Conservation (phyloP, 2,113 vertebrate genomes). For the Polyodon spathula region DNA sequence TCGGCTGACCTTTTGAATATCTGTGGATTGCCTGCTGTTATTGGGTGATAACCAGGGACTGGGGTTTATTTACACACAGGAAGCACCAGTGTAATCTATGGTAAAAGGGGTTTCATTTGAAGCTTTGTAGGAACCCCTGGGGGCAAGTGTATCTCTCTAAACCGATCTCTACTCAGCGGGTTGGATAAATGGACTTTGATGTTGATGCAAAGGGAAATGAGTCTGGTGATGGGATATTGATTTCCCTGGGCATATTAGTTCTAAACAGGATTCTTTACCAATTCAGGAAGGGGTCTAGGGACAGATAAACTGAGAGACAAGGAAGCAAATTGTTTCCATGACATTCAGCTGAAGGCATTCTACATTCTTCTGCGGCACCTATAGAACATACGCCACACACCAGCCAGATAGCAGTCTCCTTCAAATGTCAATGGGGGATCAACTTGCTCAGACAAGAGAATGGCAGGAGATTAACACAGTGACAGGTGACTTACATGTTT, state of each 20-base stretch:
- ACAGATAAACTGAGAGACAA: no score
- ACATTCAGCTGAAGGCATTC: no score
- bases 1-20: no score
- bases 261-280: neutral
- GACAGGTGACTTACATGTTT: neutral
- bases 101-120: neutral
- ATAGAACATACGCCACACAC: no score
- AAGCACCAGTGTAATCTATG: neutral
- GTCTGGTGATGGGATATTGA: slow-evolving; percentile 12
- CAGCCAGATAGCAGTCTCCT: neutral
- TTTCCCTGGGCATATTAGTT: neutral
- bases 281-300: no score
- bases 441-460: neutral
- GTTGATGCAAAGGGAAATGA: slow-evolving; percentile 4
- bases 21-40: no score
- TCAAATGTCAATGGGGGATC: neutral
- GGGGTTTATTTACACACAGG: slow-evolving; percentile 4
- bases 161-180: slow-evolving; percentile 1
- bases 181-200: slow-evolving; percentile 3
- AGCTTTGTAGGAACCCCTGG: neutral
- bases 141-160: slow-evolving; percentile 1
- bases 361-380: no score
- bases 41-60: no score
- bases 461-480: neutral
- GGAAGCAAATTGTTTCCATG: no score